These are phyloP conservation scores for Montipora capitata DNA, from an alignment of 92 coral and sea anemone genomes.

Conservation along the genomic window DNA sequence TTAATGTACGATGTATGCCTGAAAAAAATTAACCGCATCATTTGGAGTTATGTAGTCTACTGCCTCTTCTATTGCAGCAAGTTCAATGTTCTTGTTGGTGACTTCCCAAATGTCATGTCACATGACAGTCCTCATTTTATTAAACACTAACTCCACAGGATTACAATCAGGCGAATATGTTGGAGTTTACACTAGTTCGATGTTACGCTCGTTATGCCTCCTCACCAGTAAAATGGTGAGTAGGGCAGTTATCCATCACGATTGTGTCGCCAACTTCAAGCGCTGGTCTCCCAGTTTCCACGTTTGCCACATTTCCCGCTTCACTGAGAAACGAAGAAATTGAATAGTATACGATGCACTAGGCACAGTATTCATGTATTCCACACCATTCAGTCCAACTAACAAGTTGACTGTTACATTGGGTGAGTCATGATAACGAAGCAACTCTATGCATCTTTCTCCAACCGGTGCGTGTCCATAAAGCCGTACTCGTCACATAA, in stretches of 20 bases:
- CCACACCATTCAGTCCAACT: constrained; percentile 65
- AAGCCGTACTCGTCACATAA: constrained; percentile 73
- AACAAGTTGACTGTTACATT: constrained; percentile 74
- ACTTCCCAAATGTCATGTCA: constrained; percentile 44
- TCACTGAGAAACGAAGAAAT: constrained; percentile 53
- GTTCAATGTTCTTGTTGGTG: constrained; percentile 18
- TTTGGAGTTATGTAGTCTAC: constrained; percentile 3
- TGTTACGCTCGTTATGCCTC: constrained; percentile 29
- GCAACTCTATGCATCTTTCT: constrained; percentile 75
- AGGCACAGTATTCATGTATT: constrained; percentile 57
- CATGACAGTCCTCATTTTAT: constrained; percentile 70
- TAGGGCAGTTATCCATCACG: constrained; percentile 54
- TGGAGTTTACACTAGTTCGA: constrained; percentile 45
- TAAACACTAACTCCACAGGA: constrained; percentile 66
- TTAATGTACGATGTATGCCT: too few species aligned
- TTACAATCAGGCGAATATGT: constrained; percentile 75
- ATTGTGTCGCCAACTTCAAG: constrained; percentile 66
- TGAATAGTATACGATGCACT: constrained; percentile 52
- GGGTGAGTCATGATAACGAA: constrained; percentile 56
- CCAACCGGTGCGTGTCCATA: constrained; percentile 68
- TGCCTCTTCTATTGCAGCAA: background rate
- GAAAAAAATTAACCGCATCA: background rate
- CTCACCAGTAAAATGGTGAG: constrained; percentile 40
- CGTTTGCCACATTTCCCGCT: constrained; percentile 48
- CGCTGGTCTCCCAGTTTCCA: constrained; percentile 59